Evolutionary conservation across 1,140 invertebrate genomes (phyloP), one percentile per base, ranked within the genome.

Genomic region (Drosophila lacertosa): DNA sequence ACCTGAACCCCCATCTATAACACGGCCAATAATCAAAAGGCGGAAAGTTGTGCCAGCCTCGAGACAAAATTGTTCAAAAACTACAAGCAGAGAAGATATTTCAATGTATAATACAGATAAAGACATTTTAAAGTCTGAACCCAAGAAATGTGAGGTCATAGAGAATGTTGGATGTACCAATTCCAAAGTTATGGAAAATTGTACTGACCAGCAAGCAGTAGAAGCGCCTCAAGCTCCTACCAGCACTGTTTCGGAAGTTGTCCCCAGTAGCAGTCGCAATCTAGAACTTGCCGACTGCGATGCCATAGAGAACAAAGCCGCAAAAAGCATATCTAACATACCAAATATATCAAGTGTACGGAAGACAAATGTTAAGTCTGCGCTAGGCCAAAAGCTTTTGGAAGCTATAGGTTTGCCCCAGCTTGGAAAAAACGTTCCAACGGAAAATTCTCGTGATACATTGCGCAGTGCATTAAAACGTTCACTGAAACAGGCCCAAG

Each of bases 331-430:
- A 11, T 2, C 11, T 22, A 65, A 33, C 6, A 70, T 58, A 47
- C 13, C 33, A 18, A 24, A 53, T 2, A 20, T 20, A 2, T 5
- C 47, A 37, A 47, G 37, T 15, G 37, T 10, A 24, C 78, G 78
- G 4, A 89, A 86, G 55, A 60, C 71, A 10, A 68, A 71, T 42
- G 74, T 74, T 0, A 90, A 90, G 39, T 59, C 89, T 20, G 78
- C 70, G 4, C 72, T 90, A 1, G 89, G 89, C 0, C 81, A 90
- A 63, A 90, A 90, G 57, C 69, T 90, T 3, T 32, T 90, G n/a
- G 81, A 90, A 50, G 89, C 89, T 0, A 88, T 90, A 9, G 89
- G 89, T 0, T 40, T 90, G 10, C 84, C 83, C 3, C 86, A 83
- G 35, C 18, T 47, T 9, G 77, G 70, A 0, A 77, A 78, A 18